Percentiles rank a stretch among this genome's conserved stretches.
phyloP scores from a whole-genome alignment of 1,140 invertebrate species.

The Pseudomyrmex flavicornis region DNA sequence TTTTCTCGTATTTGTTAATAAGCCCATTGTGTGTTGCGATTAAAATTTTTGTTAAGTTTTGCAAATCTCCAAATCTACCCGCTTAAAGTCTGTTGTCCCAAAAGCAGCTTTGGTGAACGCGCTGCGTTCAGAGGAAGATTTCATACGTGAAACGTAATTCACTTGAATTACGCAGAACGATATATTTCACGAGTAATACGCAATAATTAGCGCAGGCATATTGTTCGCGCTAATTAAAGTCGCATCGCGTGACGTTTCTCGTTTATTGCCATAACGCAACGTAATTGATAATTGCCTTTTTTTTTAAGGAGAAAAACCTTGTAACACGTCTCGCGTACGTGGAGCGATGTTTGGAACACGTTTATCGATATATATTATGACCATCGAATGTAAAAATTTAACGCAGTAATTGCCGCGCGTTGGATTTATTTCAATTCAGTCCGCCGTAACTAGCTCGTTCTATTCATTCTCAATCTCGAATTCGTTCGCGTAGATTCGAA shows the following conservation, averaged over 20 bases:
- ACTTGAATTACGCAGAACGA: slow-evolving; percentile 45
- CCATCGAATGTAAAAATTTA: slow-evolving; percentile 39
- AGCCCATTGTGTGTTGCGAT: not conserved
- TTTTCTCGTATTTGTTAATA: not conserved
- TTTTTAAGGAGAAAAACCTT: not conserved
- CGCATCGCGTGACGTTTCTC: slow-evolving; percentile 37
- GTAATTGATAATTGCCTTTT: slow-evolving; percentile 31
- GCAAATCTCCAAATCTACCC: not conserved
- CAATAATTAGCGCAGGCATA: not conserved
- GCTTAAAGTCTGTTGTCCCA: not conserved
- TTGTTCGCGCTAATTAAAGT: slow-evolving; percentile 55
- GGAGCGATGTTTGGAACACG: not conserved
- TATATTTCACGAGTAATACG: not conserved
- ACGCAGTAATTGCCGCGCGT: slow-evolving; percentile 18
- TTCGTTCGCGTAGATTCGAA: slow-evolving; percentile 34
- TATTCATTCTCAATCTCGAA: slow-evolving; percentile 42
- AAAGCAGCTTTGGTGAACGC: not conserved
- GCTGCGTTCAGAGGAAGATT: slow-evolving; percentile 24
- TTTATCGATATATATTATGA: not conserved
- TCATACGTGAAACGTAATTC: slow-evolving; percentile 47
- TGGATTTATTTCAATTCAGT: slow-evolving; percentile 52
- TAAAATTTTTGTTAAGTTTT: slow-evolving; percentile 7
- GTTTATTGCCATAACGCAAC: slow-evolving; percentile 40
- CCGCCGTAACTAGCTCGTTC: slow-evolving; percentile 33
- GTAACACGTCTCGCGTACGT: not conserved